phyloP scores from a whole-genome alignment of 2,113 vertebrate species.

The Pedetes capensis region DNA sequence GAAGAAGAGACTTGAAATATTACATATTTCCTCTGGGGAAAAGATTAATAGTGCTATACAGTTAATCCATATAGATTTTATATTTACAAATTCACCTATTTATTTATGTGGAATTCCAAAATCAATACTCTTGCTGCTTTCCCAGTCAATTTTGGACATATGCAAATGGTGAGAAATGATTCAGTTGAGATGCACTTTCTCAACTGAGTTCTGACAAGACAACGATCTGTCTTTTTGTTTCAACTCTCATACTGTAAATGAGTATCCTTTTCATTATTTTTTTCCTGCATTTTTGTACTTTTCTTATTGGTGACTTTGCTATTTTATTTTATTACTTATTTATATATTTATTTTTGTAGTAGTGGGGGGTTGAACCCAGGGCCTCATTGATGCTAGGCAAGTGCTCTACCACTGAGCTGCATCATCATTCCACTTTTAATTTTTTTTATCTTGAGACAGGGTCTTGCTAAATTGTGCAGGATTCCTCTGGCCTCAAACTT shows the following conservation, averaged over 20 bases:
- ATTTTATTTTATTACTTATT: no score
- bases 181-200: neutral
- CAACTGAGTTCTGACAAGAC: neutral
- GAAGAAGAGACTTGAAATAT: neutral
- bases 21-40: neutral
- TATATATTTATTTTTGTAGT: no score
- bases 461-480: no score
- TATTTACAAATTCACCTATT: neutral
- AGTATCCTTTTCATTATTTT: neutral
- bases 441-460: no score
- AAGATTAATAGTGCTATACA: neutral
- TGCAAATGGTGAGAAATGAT: neutral
- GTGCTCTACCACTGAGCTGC: no score
- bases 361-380: no score
- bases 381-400: no score
- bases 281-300: neutral
- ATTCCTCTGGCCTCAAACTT: no score
- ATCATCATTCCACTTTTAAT: no score
- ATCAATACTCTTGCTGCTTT: neutral
- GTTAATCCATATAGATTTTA: neutral
- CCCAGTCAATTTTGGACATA: neutral
- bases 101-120: neutral
- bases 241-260: neutral
- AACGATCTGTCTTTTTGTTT: neutral
- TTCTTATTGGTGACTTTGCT: slow-evolving; percentile 10